Base-by-base conservation (phyloP, 1,140 invertebrate genomes). In the Phortica variegata region DNA sequence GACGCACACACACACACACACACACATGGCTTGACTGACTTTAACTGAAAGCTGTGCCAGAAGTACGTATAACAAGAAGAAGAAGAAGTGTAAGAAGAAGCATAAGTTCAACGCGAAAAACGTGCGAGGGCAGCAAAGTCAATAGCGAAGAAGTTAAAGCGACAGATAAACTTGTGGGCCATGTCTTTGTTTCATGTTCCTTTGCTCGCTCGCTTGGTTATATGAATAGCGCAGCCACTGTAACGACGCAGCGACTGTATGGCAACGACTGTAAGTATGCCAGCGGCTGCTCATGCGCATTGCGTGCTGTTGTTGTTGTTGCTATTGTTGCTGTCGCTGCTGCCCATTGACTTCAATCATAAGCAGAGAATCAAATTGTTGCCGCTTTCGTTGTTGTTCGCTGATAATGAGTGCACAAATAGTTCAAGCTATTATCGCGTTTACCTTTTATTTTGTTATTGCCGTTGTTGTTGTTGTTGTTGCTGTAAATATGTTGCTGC, bases 101-200 rank as follows among this genome's bases (percentile, higher is more conserved):
- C 51, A 66, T 61, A 68, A 60, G 63, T 68, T 68, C 63, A 68
- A 68, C 60, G 63, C 43, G 63, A 68, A 68, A 68, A 68, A 68
- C 63, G 63, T 68, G 63, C 63, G 63, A 63, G 63, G 68, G 63
- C 63, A 68, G 23, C 23, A 52, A 57, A 62, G 59, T 47, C 29
- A 10, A 34, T 21, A 46, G 37, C 45, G 48, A 40, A 32, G 37
- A n/a, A n/a, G n/a, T n/a, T n/a, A n/a, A n/a, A n/a, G n/a, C n/a
- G n/a, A n/a, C n/a, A n/a, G n/a, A n/a, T n/a, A n/a, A n/a, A n/a
- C n/a, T n/a, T n/a, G n/a, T n/a, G n/a, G n/a, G n/a, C n/a, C n/a
- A n/a, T n/a, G n/a, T n/a, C n/a, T n/a, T n/a, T n/a, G n/a, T n/a
- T n/a, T n/a, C n/a, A n/a, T n/a, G n/a, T n/a, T n/a, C 23, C 23